Conservation (phyloP, 2,797 vertebrate genomes). For the Dipus sagitta region DNA sequence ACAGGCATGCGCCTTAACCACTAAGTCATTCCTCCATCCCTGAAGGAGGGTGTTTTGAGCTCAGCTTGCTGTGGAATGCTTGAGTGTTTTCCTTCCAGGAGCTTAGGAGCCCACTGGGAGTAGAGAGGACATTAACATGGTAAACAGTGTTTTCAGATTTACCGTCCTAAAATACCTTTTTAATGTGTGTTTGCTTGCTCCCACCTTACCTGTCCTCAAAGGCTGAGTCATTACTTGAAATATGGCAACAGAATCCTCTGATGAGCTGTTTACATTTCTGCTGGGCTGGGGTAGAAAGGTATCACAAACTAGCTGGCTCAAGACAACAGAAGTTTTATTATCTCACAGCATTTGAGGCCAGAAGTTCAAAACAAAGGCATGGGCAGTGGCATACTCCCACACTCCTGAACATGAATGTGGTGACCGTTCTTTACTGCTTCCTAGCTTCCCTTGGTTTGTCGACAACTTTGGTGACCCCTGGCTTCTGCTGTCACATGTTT, state of each 20-base stretch:
- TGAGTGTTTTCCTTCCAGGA: background rate
- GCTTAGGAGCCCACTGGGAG: background rate
- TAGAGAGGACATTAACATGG: background rate
- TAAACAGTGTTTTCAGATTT: background rate
- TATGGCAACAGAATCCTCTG: background rate
- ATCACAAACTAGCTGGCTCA: background rate
- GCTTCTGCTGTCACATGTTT: background rate
- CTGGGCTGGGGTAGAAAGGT: background rate
- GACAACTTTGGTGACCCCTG: background rate
- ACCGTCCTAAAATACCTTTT: background rate
- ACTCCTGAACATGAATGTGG: background rate
- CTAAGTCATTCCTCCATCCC: no score
- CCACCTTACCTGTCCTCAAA: conserved; percentile 19
- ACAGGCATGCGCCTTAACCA: no score
- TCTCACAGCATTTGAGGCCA: background rate
- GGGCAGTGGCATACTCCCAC: background rate
- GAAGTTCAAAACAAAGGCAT: background rate
- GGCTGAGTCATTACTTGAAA: background rate
- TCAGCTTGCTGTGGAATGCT: background rate
- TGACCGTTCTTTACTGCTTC: background rate
- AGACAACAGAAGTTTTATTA: conserved; percentile 3
- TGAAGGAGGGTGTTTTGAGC: background rate
- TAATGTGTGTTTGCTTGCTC: background rate
- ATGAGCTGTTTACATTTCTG: background rate
- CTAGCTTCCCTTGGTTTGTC: background rate